Base-by-base conservation (phyloP, 1,140 invertebrate species). In the Phthorimaea operculella region DNA sequence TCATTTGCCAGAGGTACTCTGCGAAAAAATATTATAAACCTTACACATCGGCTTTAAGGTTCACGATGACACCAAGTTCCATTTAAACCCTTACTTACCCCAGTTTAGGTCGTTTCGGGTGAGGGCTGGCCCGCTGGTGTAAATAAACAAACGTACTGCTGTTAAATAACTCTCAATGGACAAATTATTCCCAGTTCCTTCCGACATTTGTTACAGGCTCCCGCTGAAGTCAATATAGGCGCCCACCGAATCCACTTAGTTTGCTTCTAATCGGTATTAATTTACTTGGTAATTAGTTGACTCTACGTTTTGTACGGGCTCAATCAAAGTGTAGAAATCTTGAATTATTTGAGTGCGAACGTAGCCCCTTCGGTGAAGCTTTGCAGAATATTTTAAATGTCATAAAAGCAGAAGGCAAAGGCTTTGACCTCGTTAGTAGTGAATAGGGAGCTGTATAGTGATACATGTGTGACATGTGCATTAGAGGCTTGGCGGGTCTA, bases 121-220 rank as follows among this genome's bases (percentile, higher is more conserved):
- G 34, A 61, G 55, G 61, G 64, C 51, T 34, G 14, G 54, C 52
- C 58, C 57, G 56, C n/a, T 50, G 60, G 59, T 62, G 64, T 59
- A 68, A 71, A 72, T 67, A 72, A 67, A 67, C 66, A 67, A 69
- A 58, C 57, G 59, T 63, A 67, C 49, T 49, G 59, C 61, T 67
- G 59, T 64, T 68, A 70, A 72, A 69, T 62, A 63, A 70, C 59
- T 55, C 60, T 66, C 64, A 60, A 69, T 66, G 57, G 55, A 70
- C 62, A 64, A 70, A 72, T 66, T 70, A 68, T 67, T 64, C 65
- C 56, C 62, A 51, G 59, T 51, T 48, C 56, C 59, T 51, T 34
- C 39, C 39, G 36, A 57, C 34, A 66, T 69, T 65, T 61, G 60
- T 64, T 61, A 64, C 59, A 39, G 51, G 36, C 36, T 28, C 10